Evolutionary conservation across 2,888 invertebrate genomes (phyloP).

Genomic region (Drosophila emarginata): DNA sequence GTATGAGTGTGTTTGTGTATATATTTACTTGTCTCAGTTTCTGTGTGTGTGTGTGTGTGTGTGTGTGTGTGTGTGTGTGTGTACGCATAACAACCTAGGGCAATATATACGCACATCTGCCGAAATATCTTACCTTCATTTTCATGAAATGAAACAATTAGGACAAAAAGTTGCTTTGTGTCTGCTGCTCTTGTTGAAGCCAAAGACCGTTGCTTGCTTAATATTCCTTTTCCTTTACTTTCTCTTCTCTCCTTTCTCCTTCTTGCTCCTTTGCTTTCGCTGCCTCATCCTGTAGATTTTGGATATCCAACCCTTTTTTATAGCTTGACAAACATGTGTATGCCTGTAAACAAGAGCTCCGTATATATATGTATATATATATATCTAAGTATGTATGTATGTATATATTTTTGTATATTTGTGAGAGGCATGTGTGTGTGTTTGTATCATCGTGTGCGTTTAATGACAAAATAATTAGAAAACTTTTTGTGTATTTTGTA

Average conservation of each 20-base stretch:
- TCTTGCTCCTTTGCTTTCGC: background rate
- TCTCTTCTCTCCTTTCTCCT: background rate
- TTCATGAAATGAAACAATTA: slow-evolving; percentile 77
- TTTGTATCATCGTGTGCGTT: slow-evolving; percentile 65
- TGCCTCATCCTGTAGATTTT: slow-evolving; percentile 48
- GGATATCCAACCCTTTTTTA: slow-evolving; percentile 77
- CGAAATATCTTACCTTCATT: slow-evolving; percentile 78
- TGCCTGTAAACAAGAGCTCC: slow-evolving; percentile 59
- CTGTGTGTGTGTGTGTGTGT: slow-evolving; percentile 1
- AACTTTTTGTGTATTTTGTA: slow-evolving; percentile 80
- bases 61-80: slow-evolving; percentile 14
- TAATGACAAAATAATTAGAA: slow-evolving; percentile 83
- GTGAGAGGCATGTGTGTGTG: slow-evolving; percentile 21
- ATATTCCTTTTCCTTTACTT: background rate
- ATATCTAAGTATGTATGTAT: slow-evolving; percentile 20
- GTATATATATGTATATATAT: slow-evolving; percentile 23
- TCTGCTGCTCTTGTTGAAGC: slow-evolving; percentile 33
- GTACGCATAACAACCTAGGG: slow-evolving; percentile 65
- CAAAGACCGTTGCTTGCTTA: slow-evolving; percentile 41
- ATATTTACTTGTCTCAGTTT: background rate
- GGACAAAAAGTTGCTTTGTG: slow-evolving; percentile 75
- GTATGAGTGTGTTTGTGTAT: slow-evolving; percentile 6
- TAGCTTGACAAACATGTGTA: slow-evolving; percentile 74
- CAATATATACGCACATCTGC: slow-evolving; percentile 78
- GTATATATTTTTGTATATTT: background rate